phyloP scores from a whole-genome alignment of 92 coral and sea anemone species.

The Pocillopora grandis region DNA sequence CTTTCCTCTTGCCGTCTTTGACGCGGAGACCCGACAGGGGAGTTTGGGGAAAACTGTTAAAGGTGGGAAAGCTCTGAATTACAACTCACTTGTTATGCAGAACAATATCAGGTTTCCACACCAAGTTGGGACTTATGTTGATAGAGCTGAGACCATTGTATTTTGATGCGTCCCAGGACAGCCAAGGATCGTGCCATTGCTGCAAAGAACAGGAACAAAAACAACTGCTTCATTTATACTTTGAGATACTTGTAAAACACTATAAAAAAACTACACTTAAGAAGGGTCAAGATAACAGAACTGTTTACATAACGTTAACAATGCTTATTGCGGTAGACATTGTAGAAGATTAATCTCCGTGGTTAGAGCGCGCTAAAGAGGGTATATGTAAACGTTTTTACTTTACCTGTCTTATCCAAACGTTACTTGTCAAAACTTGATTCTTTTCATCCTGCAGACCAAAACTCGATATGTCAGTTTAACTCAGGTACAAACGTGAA shows the following conservation, averaged over 20 bases:
- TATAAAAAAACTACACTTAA: not conserved
- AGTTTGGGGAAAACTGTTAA: too few relatives aligned
- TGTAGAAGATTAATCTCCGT: too few relatives aligned
- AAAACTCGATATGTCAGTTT: too few relatives aligned
- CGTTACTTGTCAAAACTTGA: conserved; percentile 90
- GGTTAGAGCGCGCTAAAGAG: too few relatives aligned
- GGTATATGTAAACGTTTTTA: too few relatives aligned
- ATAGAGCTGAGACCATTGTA: conserved; percentile 60
- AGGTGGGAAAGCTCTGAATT: not conserved
- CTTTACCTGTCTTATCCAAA: conserved; percentile 91
- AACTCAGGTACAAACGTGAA: too few relatives aligned
- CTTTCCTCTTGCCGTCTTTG: too few relatives aligned
- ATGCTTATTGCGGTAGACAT: too few relatives aligned
- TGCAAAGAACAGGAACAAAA: conserved; percentile 12
- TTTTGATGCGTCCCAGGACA: conserved; percentile 62
- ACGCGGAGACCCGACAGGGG: too few relatives aligned
- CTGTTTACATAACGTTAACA: too few relatives aligned
- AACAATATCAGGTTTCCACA: conserved; percentile 79
- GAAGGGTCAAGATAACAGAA: too few relatives aligned
- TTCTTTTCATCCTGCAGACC: conserved; percentile 80
- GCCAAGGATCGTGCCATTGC: conserved; percentile 74
- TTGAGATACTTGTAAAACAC: not conserved
- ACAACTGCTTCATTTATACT: too few relatives aligned
- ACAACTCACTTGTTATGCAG: conserved; percentile 71
- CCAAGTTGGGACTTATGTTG: conserved; percentile 55